phyloP scores from a whole-genome alignment of 2,888 invertebrate species.

The Chironomus riparius region DNA sequence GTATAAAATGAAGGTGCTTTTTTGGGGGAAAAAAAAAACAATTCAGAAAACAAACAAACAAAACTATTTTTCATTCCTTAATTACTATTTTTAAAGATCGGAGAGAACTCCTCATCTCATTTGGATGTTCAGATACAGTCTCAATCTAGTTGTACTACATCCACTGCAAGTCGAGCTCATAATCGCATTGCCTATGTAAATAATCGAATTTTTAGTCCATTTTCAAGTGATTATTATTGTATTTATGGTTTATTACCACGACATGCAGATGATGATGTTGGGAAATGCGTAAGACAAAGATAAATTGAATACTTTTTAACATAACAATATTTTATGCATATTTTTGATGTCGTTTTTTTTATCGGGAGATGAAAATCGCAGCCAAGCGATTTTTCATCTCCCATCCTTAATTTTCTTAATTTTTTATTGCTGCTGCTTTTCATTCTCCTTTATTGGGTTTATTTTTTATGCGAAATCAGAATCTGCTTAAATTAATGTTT shows the following conservation, averaged over 20 bases:
- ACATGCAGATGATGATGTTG: slow-evolving; percentile 16
- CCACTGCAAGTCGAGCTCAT: neutral
- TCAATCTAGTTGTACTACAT: neutral
- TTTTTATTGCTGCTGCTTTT: too few relatives aligned
- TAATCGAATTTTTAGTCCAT: slow-evolving; percentile 22
- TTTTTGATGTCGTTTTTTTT: neutral
- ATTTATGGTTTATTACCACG: slow-evolving; percentile 26
- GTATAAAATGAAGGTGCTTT: neutral
- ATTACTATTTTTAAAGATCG: neutral
- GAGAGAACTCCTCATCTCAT: neutral
- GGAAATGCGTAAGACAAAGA: slow-evolving; percentile 7
- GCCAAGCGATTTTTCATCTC: too few relatives aligned
- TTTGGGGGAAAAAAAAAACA: neutral
- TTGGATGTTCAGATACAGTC: neutral
- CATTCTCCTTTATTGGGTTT: too few relatives aligned
- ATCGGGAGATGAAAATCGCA: slow-evolving; percentile 5
- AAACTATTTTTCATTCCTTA: neutral
- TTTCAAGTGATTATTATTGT: slow-evolving; percentile 24
- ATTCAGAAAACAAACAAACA: neutral
- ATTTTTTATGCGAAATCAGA: too few relatives aligned
- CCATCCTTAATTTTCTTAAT: too few relatives aligned
- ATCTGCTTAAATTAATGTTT: too few relatives aligned
- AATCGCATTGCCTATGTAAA: slow-evolving; percentile 11
- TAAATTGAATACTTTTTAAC: neutral
- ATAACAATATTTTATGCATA: too few relatives aligned